Percentiles rank a stretch among this genome's conserved stretches.
These are phyloP conservation scores for Rattus rattus DNA, from an alignment of 2,113 vertebrate species.

Conservation along the genomic window DNA sequence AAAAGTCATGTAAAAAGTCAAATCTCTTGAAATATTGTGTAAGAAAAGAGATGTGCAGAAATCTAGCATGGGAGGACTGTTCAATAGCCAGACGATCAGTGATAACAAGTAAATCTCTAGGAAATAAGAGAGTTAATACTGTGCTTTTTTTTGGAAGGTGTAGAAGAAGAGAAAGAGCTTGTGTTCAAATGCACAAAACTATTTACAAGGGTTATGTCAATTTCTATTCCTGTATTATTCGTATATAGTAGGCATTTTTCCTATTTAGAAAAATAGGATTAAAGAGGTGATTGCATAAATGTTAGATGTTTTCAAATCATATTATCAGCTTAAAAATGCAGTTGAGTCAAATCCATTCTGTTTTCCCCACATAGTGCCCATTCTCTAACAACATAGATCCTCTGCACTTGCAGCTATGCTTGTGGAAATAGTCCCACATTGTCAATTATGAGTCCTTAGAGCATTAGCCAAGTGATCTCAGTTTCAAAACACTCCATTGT, in stretches of 20 bases:
- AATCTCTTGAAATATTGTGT: constrained; percentile 40
- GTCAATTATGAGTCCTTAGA: neutral
- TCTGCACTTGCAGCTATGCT: neutral
- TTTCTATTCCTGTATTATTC: constrained; percentile 8
- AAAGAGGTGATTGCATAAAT: neutral
- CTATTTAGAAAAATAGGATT: neutral
- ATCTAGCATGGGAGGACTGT: constrained; percentile 18
- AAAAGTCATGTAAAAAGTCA: neutral
- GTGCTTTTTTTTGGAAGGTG: constrained; percentile 38
- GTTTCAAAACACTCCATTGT: neutral
- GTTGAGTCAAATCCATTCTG: neutral
- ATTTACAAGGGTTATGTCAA: constrained; percentile 14
- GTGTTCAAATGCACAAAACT: neutral
- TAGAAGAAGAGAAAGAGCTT: neutral
- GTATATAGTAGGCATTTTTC: neutral
- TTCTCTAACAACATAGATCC: neutral
- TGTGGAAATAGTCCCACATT: neutral
- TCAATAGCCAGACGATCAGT: constrained; percentile 28
- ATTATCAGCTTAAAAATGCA: neutral
- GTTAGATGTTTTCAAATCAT: neutral
- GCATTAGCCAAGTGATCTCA: neutral
- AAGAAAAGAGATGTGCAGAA: constrained; percentile 58
- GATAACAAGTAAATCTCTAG: constrained; percentile 60
- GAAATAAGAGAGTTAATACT: constrained; percentile 64
- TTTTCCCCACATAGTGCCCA: neutral